These are phyloP conservation scores for Cheilosia vernalis DNA, from an alignment of 2,888 invertebrate genomes.

Conservation along the genomic window DNA sequence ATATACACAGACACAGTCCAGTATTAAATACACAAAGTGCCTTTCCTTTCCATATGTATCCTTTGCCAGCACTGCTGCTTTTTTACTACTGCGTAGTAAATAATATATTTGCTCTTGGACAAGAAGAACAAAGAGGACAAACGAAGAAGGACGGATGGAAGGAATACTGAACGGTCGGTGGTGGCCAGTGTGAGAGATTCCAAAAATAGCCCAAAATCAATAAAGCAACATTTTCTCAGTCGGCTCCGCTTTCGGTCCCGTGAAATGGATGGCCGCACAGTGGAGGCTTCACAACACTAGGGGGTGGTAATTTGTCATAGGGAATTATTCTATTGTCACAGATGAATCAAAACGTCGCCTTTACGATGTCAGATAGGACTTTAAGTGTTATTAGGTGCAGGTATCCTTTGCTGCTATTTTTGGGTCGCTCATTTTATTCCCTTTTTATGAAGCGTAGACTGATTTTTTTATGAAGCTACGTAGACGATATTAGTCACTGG, in stretches of 20 bases:
- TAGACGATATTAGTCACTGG: too few relatives aligned
- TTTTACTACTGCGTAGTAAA: conserved; percentile 46
- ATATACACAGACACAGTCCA: not conserved
- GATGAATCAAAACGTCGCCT: conserved; percentile 65
- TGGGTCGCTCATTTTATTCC: too few relatives aligned
- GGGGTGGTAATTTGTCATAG: conserved; percentile 59
- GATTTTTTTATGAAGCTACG: too few relatives aligned
- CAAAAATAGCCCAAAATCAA: conserved; percentile 71
- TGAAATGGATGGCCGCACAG: conserved; percentile 12
- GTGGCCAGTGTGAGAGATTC: conserved; percentile 53
- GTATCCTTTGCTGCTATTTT: conserved; percentile 12
- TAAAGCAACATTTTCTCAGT: conserved; percentile 67
- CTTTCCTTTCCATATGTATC: conserved; percentile 18
- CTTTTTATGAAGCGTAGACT: too few relatives aligned
- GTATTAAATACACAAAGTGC: conserved; percentile 15
- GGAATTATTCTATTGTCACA: conserved; percentile 66
- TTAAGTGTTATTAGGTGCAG: conserved; percentile 50
- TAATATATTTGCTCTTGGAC: conserved; percentile 21
- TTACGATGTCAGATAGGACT: conserved; percentile 49
- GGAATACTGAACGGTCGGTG: conserved; percentile 27
- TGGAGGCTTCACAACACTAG: not conserved
- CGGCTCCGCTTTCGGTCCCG: conserved; percentile 4
- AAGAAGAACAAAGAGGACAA: conserved; percentile 19
- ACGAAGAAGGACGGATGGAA: conserved; percentile 30
- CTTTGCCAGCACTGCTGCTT: conserved; percentile 16